phyloP scores from a whole-genome alignment of 2,888 invertebrate genomes.

The Perizoma flavofasciatum region DNA sequence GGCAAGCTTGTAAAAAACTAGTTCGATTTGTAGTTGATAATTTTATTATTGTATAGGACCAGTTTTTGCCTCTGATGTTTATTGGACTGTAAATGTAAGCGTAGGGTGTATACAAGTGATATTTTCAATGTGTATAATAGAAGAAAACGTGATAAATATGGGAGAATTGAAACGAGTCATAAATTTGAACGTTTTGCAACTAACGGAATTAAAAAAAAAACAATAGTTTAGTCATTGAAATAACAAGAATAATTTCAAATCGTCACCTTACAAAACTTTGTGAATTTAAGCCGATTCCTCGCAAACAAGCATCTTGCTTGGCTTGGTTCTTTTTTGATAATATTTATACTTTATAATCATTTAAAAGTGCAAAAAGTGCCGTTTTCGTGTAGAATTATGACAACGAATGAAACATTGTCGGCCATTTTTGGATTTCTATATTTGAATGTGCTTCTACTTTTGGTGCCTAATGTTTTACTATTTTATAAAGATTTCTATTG shows the following conservation, averaged over 20 bases:
- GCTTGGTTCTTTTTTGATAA: too few species aligned
- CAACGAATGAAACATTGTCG: conserved; percentile 54
- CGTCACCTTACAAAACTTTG: too few species aligned
- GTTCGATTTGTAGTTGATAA: conserved; percentile 30
- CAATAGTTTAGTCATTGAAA: too few species aligned
- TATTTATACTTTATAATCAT: too few species aligned
- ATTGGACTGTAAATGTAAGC: conserved; percentile 28
- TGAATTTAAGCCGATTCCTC: too few species aligned
- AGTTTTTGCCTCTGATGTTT: conserved; percentile 19
- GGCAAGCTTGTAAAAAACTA: conserved; percentile 20
- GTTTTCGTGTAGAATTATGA: conserved; percentile 42
- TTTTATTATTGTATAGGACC: conserved; percentile 23
- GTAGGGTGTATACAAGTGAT: conserved; percentile 40
- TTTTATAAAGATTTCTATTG: conserved; percentile 26
- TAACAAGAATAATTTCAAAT: too few species aligned
- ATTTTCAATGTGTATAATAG: conserved; percentile 34
- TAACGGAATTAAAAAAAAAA: conserved; percentile 15
- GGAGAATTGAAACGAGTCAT: conserved; percentile 33
- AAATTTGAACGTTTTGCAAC: conserved; percentile 16
- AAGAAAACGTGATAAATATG: conserved; percentile 28
- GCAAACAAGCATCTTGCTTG: too few species aligned
- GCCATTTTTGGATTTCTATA: conserved; percentile 54
- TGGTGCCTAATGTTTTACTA: conserved; percentile 60
- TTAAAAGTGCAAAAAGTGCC: conserved; percentile 15
- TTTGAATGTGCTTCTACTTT: conserved; percentile 47